Conservation (phyloP, 2,113 vertebrate genomes). For the Nanorana parkeri region DNA sequence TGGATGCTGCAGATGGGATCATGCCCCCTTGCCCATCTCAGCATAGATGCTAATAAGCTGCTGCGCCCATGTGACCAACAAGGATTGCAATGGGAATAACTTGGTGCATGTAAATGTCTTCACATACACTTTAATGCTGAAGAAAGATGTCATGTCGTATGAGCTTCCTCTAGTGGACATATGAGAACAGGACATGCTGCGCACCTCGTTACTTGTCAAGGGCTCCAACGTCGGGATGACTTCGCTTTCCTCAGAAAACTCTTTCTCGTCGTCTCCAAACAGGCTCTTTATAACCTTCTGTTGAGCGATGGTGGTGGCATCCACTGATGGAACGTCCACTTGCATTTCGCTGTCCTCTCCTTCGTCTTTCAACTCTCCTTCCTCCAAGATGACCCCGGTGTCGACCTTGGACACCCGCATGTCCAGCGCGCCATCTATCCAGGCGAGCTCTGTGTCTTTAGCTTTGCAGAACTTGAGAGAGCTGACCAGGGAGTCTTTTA, state of each 20-base stretch:
- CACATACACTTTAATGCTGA: too few species aligned
- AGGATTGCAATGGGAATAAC: too few species aligned
- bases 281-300: conserved; percentile 93
- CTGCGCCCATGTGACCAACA: too few species aligned
- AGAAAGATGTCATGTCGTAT: not conserved
- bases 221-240: conserved; percentile 96
- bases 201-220: conserved; percentile 87
- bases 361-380: conserved; percentile 86
- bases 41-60: too few species aligned
- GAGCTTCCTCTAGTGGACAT: not conserved
- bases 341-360: conserved; percentile 82
- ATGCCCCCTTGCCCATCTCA: too few species aligned
- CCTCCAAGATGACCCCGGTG: conserved; percentile 93
- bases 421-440: conserved; percentile 96
- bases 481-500: conserved; percentile 98
- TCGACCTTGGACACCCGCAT: conserved; percentile 98
- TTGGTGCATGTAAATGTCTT: too few species aligned
- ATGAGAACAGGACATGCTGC: not conserved
- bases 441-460: conserved; percentile 94
- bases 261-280: conserved; percentile 92
- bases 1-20: too few species aligned
- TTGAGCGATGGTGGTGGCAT: conserved; percentile 80
- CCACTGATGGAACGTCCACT: conserved; percentile 79
- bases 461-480: conserved; percentile 98
- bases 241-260: conserved; percentile 90